Base-by-base conservation (phyloP, 64 coral and sea anemone genomes). In the Hydrozoanthus tunicans region DNA sequence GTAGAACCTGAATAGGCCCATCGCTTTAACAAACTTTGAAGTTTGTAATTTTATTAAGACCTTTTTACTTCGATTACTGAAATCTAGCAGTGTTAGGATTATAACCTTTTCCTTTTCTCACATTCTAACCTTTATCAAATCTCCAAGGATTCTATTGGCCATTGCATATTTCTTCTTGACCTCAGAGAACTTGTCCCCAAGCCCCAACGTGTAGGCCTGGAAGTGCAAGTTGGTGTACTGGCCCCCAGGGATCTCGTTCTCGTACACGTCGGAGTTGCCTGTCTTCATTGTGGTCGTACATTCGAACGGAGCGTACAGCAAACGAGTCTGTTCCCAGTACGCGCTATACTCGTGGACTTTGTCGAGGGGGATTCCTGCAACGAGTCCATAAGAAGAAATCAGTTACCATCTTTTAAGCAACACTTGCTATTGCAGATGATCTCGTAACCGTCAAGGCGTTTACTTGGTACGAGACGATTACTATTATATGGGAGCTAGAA, bases 201-300 rank as follows among this genome's bases (percentile, higher is more conserved):
- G 94, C 5, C 97, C 97, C 10, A 99, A 83, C 13, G 89, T 96
- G 68, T 96, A 96, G 6, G 97, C 97, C 79, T 99, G 97, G 94
- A 99, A 99, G 58, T 99, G 97, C 12, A 99, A 85, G 64, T 99
- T 99, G 20, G 97, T 99, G 60, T 99, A 99, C 74, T 99, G 97
- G 13, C 97, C 97, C 1, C 97, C 97, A 0, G 97, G 97, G 51
- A 99, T 99, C 83, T 99, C 97, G 64, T 99, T 99, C 52, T 99
- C 92, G 59, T 99, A 99, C 5, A 99, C 97, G 27, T 99, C 97
- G 6, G 97, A 92, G 75, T 99, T 96, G 5, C 97, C 94, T 9
- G 80, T 96, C 89, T 99, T 99, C 97, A 99, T 99, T 10, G 97
- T 99, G 43, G 93, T 93, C 0, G 97, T 99, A 74, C 97, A 91